Percentiles rank a stretch among this genome's conserved stretches.
These are phyloP conservation scores for Melanotaenia maccullochi DNA, from an alignment of 2,797 vertebrate species.

Conservation along the genomic window DNA sequence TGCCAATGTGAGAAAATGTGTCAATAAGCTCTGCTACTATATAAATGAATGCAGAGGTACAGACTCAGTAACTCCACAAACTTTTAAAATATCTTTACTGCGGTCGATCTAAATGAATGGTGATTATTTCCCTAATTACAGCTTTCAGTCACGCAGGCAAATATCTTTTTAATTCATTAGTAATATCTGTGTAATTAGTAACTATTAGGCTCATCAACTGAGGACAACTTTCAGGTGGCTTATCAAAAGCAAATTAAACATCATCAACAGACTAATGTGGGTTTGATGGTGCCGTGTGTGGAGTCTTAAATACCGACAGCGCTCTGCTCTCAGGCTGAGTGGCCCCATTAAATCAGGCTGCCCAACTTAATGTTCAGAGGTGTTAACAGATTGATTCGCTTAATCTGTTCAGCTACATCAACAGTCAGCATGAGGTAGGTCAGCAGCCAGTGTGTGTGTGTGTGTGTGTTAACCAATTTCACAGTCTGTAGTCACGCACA, in stretches of 20 bases:
- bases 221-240: slow-evolving; percentile 71
- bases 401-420: slow-evolving; percentile 82
- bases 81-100: slow-evolving; percentile 25
- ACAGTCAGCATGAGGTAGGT: slow-evolving; percentile 72
- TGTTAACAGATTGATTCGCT: slow-evolving; percentile 84
- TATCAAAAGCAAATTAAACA: slow-evolving; percentile 81
- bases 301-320: slow-evolving; percentile 77
- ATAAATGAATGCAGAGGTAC: not conserved
- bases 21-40: too few species aligned
- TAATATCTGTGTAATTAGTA: slow-evolving; percentile 68
- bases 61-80: not conserved
- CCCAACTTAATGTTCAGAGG: slow-evolving; percentile 75
- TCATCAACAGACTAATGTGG: slow-evolving; percentile 75
- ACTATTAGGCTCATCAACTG: slow-evolving; percentile 62
- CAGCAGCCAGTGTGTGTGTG: slow-evolving; percentile 35
- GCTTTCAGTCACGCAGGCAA: slow-evolving; percentile 44
- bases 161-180: slow-evolving; percentile 68
- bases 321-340: slow-evolving; percentile 65
- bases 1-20: too few species aligned
- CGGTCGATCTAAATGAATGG: slow-evolving; percentile 6
- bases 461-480: slow-evolving; percentile 96
- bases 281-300: slow-evolving; percentile 70
- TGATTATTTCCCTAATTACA: slow-evolving; percentile 42
- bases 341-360: slow-evolving; percentile 75
- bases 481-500: slow-evolving; percentile 95